Conservation (phyloP, 1,140 invertebrate species). For the Ooceraea biroi region DNA sequence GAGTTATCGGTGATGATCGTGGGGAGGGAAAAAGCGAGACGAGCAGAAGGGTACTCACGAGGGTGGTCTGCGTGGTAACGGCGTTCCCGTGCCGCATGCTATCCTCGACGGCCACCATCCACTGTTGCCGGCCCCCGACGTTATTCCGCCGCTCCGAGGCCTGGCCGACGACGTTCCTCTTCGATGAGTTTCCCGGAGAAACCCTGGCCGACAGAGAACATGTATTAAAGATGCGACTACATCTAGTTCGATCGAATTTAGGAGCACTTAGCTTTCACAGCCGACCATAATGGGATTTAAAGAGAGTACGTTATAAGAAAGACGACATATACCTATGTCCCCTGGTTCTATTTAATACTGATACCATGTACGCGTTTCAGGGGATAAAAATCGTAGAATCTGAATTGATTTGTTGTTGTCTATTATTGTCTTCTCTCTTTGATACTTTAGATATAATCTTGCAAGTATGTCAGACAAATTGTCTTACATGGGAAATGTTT, state of each 20-base stretch:
- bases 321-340: not conserved
- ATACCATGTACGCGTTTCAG: not conserved
- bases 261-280: not conserved
- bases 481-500: too few relatives aligned
- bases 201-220: slow-evolving; percentile 86
- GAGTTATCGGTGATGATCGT: slow-evolving; percentile 35
- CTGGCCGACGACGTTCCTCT: slow-evolving; percentile 83
- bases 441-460: too few relatives aligned
- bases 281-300: slow-evolving; percentile 4
- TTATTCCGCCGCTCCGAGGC: slow-evolving; percentile 79
- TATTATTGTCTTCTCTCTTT: too few relatives aligned
- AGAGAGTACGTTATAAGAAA: not conserved
- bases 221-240: not conserved
- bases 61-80: slow-evolving; percentile 90
- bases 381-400: too few relatives aligned
- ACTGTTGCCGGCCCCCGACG: slow-evolving; percentile 81
- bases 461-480: too few relatives aligned
- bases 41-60: slow-evolving; percentile 87
- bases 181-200: slow-evolving; percentile 89
- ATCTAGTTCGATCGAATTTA: not conserved
- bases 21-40: not conserved
- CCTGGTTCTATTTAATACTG: not conserved
- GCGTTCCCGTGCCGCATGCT: slow-evolving; percentile 85
- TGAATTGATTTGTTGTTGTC: too few relatives aligned
- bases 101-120: slow-evolving; percentile 85